Evolutionary conservation across 2,888 invertebrate genomes (phyloP), one percentile per base, ranked within the genome.

Genomic region (Epinotia brunnichana): DNA sequence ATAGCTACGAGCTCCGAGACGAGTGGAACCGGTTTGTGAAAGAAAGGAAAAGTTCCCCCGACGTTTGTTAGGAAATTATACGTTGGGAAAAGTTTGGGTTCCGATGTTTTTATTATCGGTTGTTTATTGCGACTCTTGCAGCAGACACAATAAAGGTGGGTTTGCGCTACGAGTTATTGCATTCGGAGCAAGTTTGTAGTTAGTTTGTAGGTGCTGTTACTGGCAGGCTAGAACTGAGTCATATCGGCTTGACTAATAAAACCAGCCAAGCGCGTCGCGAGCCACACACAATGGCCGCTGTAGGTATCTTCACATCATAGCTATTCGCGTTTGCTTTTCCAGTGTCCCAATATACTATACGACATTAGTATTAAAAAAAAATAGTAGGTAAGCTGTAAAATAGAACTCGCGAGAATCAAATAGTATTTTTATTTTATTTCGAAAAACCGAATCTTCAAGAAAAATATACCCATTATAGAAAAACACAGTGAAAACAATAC

Each of bases 31-130:
- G 60, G 19, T 15, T 61, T 24, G 44, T 21, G 44, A 44, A 61
- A 29, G 63, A 63, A 57, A 57, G 57, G 61, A 67, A 51, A 73
- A 59, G n/a, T 73, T 56, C n/a, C 44, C 44, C 44, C 48, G 39
- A 48, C 63, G 62, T 63, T 66, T 48, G 71, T 44, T 51, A 39
- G 57, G 19, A 63, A 73, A 73, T 73, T 69, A 73, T 69, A 73
- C 53, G 53, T 69, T 69, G 24, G 11, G 24, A 51, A 70, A 63
- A 69, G 51, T 69, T 73, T 15, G 68, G 35, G 51, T 51, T 24
- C 51, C 57, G 67, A 39, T 53, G 39, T 62, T 68, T 71, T 56
- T 39, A 56, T 68, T 59, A 48, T 69, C 19, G 29, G 24, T 69
- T 56, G 62, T 72, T 68, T 68, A 68, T 15, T 15, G 67, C 41